A percentile compares a stretch with the other conserved stretches of the same genome.
These are phyloP conservation scores for Aphaenogaster ashmeadi DNA, from an alignment of 1,140 invertebrate species.

Conservation along the genomic window DNA sequence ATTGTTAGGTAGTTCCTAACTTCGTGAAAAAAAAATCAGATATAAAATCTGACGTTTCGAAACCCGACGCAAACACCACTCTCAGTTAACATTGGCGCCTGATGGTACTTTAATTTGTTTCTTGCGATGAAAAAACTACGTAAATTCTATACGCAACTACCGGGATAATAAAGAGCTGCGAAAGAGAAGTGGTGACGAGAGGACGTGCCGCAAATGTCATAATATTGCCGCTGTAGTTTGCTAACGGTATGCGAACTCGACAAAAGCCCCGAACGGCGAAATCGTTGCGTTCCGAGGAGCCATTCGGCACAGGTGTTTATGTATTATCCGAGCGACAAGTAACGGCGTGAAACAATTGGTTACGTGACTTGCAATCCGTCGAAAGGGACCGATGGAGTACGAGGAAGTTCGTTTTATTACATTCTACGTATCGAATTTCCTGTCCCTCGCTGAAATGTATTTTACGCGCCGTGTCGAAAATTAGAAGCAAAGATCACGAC, in stretches of 20 bases:
- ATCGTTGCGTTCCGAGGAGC: conserved; percentile 52
- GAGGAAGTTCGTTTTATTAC: conserved; percentile 57
- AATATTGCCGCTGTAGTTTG: conserved; percentile 36
- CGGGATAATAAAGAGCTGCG: conserved; percentile 49
- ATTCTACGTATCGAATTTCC: conserved; percentile 55
- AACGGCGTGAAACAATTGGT: conserved; percentile 70
- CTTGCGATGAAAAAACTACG: conserved; percentile 46
- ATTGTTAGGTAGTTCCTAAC: conserved; percentile 37
- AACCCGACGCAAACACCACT: conserved; percentile 39
- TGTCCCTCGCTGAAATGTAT: conserved; percentile 7
- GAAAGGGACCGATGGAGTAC: conserved; percentile 13
- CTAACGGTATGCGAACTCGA: conserved; percentile 64
- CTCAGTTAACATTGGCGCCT: conserved; percentile 21
- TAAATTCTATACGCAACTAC: conserved; percentile 49
- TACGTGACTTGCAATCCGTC: conserved; percentile 61
- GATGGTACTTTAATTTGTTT: conserved; percentile 63
- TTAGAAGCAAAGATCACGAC: background rate
- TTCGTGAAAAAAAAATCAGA: conserved; percentile 19
- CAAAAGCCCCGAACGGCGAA: conserved; percentile 38
- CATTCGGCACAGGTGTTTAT: conserved; percentile 59
- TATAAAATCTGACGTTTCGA: conserved; percentile 39
- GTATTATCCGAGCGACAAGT: conserved; percentile 70
- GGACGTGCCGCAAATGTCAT: conserved; percentile 15
- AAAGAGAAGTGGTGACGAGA: conserved; percentile 40
- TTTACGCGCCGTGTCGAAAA: conserved; percentile 26